phyloP scores from a whole-genome alignment of 2,113 vertebrate genomes.

The Solea solea region DNA sequence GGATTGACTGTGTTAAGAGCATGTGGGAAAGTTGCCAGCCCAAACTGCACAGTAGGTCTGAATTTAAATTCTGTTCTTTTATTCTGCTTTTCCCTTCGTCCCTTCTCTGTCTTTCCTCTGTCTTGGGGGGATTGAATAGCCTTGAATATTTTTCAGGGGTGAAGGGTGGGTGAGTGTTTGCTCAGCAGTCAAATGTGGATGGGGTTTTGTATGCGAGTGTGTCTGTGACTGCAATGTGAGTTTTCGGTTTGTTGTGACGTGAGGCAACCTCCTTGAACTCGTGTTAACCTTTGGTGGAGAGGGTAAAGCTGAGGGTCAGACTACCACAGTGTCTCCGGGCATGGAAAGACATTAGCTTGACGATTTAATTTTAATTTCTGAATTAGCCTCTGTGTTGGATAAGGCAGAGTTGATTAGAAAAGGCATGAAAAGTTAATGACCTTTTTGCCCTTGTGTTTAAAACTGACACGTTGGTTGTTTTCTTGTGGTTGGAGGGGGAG shows the following conservation, averaged over 20 bases:
- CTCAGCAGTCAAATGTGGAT: conserved; percentile 35
- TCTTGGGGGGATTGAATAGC: conserved; percentile 45
- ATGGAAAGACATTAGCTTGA: conserved; percentile 1
- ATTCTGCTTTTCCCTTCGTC: conserved; percentile 35
- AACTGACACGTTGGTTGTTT: conserved; percentile 23
- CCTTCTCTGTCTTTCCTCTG: conserved; percentile 27
- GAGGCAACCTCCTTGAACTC: conserved; percentile 58
- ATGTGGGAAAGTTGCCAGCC: conserved; percentile 77
- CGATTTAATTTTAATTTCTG: neutral
- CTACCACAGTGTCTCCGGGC: neutral
- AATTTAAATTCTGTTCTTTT: conserved; percentile 72
- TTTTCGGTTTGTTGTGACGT: conserved; percentile 61
- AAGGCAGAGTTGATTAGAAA: conserved; percentile 17
- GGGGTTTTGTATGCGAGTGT: neutral
- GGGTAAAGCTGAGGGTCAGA: neutral
- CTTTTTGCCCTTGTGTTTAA: conserved; percentile 64
- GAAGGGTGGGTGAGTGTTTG: conserved; percentile 37
- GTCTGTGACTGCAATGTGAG: conserved; percentile 61
- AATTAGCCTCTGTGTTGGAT: neutral
- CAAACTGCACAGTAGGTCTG: conserved; percentile 81
- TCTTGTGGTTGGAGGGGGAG: neutral
- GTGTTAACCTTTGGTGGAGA: conserved; percentile 63
- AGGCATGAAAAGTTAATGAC: conserved; percentile 25
- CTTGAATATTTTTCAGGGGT: conserved; percentile 39
- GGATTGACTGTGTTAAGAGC: conserved; percentile 70